Percentiles rank a stretch among this genome's conserved stretches.
These are phyloP conservation scores for Lithophane socia DNA, from an alignment of 2,888 invertebrate species.

Conservation along the genomic window DNA sequence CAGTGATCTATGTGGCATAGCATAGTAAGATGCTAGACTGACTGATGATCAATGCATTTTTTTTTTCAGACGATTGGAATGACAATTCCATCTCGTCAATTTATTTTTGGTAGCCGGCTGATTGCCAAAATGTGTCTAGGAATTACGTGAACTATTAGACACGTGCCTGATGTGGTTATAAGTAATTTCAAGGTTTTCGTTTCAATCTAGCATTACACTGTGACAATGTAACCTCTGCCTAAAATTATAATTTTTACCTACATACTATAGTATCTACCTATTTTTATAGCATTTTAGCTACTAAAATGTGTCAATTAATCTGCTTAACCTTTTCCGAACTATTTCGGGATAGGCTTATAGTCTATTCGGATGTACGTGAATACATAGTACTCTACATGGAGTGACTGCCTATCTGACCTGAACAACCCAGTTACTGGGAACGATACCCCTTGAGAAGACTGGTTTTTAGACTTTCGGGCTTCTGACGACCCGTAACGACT, in stretches of 20 bases:
- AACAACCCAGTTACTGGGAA: no score
- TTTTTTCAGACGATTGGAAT: slow-evolving; percentile 14
- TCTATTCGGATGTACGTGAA: no score
- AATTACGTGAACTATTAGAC: slow-evolving; percentile 5
- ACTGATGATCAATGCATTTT: neutral
- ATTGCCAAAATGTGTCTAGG: slow-evolving; percentile 35
- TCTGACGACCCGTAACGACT: no score
- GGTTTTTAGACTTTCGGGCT: no score
- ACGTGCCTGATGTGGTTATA: slow-evolving; percentile 6
- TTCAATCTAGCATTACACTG: neutral
- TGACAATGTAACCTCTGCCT: neutral
- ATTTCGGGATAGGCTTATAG: no score
- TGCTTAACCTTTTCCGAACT: no score
- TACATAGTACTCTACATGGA: no score
- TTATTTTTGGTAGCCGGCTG: slow-evolving; percentile 35
- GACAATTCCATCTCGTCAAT: slow-evolving; percentile 10
- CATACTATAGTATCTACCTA: neutral
- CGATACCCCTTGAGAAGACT: no score
- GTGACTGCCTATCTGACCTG: no score
- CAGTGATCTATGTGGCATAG: neutral
- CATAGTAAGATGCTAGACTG: neutral
- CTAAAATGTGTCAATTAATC: neutral
- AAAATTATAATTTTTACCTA: neutral
- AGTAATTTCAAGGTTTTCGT: slow-evolving; percentile 27
- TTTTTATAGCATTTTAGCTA: neutral